Conservation (phyloP, 2,113 vertebrate genomes). For the Austrofundulus limnaeus region DNA sequence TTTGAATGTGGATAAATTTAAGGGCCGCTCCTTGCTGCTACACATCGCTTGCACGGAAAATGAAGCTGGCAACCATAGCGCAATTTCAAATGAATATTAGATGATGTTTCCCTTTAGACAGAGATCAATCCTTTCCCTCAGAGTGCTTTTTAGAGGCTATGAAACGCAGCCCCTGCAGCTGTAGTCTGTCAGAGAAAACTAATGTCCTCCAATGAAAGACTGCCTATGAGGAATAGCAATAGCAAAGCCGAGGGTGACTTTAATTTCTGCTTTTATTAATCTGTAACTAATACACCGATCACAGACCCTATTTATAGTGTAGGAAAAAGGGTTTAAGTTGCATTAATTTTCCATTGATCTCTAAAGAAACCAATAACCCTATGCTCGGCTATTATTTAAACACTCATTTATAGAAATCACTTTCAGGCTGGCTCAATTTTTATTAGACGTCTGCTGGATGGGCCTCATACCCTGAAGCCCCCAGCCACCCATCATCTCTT, state of each 20-base stretch:
- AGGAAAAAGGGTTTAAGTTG: slow-evolving; percentile 58
- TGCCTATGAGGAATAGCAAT: slow-evolving; percentile 66
- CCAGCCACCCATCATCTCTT: slow-evolving; percentile 34
- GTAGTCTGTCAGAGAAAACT: slow-evolving; percentile 72
- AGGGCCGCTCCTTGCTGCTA: slow-evolving; percentile 16
- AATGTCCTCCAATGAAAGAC: slow-evolving; percentile 73
- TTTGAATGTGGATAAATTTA: slow-evolving; percentile 26
- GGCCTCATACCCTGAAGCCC: slow-evolving; percentile 53
- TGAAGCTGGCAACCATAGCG: slow-evolving; percentile 65
- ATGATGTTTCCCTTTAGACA: slow-evolving; percentile 78
- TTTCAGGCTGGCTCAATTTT: slow-evolving; percentile 87
- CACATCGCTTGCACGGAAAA: slow-evolving; percentile 47
- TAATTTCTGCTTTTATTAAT: slow-evolving; percentile 70
- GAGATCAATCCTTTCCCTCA: slow-evolving; percentile 75
- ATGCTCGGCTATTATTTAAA: slow-evolving; percentile 80
- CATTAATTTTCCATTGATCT: slow-evolving; percentile 76
- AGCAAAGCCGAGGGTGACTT: slow-evolving; percentile 44
- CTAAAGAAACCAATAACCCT: slow-evolving; percentile 61
- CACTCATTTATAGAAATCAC: slow-evolving; percentile 86
- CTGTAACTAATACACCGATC: slow-evolving; percentile 71
- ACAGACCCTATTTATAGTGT: slow-evolving; percentile 32
- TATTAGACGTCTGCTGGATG: slow-evolving; percentile 87
- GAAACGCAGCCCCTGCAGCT: slow-evolving; percentile 72
- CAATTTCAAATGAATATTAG: slow-evolving; percentile 79
- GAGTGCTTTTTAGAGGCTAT: slow-evolving; percentile 67